Evolutionary conservation across 2,113 vertebrate genomes (phyloP).

Genomic region (Indicator indicator): DNA sequence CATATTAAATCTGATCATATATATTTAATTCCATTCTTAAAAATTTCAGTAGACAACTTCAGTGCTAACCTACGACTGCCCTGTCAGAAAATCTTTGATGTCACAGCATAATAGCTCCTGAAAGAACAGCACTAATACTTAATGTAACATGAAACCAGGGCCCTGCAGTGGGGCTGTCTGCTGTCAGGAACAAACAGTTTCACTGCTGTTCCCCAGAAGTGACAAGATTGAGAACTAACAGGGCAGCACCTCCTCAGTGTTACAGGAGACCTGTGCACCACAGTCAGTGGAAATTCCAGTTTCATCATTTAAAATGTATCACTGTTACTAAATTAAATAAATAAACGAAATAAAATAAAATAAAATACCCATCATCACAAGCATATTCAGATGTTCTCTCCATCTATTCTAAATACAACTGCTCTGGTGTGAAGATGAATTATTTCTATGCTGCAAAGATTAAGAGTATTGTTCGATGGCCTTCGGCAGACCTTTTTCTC

Average conservation of each 20-base stretch:
- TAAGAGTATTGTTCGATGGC: neutral
- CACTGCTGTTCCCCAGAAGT: constrained; percentile 75
- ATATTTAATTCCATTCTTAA: constrained; percentile 85
- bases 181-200: constrained; percentile 83
- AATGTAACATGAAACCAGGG: constrained; percentile 84
- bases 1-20: constrained; percentile 80
- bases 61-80: constrained; percentile 79
- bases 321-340: neutral
- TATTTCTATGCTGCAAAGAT: neutral
- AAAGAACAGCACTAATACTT: constrained; percentile 83
- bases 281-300: constrained; percentile 19
- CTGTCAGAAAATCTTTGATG: constrained; percentile 85
- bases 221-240: constrained; percentile 77
- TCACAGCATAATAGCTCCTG: constrained; percentile 82
- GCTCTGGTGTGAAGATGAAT: neutral
- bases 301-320: constrained; percentile 24
- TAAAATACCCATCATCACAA: neutral
- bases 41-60: constrained; percentile 83
- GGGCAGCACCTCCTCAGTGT: constrained; percentile 57
- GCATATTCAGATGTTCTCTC: neutral
- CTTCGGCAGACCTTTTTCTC: neutral
- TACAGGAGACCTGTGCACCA: constrained; percentile 51
- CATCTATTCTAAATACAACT: neutral
- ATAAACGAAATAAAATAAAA: neutral
- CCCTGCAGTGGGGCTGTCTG: constrained; percentile 78